phyloP scores from a whole-genome alignment of 2,888 invertebrate genomes.

The Phymatocera aterrima region DNA sequence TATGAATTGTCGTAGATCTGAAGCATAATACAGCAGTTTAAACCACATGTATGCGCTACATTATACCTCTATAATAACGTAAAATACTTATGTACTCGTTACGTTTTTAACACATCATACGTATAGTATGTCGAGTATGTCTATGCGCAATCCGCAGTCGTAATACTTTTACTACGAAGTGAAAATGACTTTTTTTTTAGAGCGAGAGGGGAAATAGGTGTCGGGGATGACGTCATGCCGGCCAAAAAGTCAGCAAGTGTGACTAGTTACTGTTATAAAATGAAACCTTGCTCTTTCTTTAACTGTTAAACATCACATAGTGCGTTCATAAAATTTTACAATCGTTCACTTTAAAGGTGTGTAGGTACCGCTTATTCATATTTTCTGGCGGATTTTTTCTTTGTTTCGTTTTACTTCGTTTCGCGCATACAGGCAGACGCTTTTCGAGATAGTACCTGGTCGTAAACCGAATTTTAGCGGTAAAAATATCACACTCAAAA shows the following conservation, averaged over 20 bases:
- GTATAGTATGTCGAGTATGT: background rate
- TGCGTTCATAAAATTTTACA: constrained; percentile 19
- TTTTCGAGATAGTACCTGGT: background rate
- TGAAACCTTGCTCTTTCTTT: background rate
- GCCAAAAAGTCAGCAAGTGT: constrained; percentile 70
- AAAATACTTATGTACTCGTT: background rate
- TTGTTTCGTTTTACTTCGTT: background rate
- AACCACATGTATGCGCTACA: too few relatives aligned
- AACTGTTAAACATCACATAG: background rate
- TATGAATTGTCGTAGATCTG: too few relatives aligned
- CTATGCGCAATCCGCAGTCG: background rate
- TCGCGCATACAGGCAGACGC: background rate
- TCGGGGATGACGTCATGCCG: constrained; percentile 17
- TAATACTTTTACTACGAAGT: constrained; percentile 36
- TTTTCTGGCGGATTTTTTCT: background rate
- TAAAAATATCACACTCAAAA: background rate
- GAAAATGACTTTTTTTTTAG: constrained; percentile 2
- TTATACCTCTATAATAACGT: too few relatives aligned
- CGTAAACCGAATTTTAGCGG: background rate
- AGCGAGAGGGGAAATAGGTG: background rate
- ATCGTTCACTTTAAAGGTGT: constrained; percentile 11
- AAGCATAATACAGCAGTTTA: too few relatives aligned
- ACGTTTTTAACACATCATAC: background rate
- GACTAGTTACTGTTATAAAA: constrained; percentile 72
- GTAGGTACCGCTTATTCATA: background rate